Evolutionary conservation across 2,888 invertebrate species (phyloP), one percentile per base, ranked within the genome.

Genomic region (Pinctada fucata): DNA sequence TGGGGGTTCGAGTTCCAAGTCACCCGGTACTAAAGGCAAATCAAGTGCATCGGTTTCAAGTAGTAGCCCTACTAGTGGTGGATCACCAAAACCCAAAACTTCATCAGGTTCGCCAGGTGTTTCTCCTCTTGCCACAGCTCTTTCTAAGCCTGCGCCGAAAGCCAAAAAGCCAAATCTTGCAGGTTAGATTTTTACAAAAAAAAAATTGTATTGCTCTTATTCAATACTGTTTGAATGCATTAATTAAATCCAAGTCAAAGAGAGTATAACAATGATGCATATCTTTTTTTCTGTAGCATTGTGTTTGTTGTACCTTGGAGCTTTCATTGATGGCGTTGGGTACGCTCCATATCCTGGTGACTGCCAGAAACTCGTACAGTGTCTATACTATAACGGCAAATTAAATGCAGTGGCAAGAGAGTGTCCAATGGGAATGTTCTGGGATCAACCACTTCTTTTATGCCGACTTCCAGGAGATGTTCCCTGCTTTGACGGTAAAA

Each of bases 371-470:
- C 48, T 79, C 4, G 72, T 79, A 10, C 79, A 79, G 51, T 79
- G 79, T 72, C 68, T 72, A 31, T 68, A 75, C 51, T 49, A 67
- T 8, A 72, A 72, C 16, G 75, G 72, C 51, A 71, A 66, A 65
- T 45, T 79, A 5, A 51, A 68, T 3, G 63, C 79, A 58, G 72
- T 75, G 10, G 68, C 67, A n/a, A 68, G 79, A 13, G 47, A 79
- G 3, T 79, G 79, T 75, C 79, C 79, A 2, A 31, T 67, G 13
- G 79, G 79, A 58, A 69, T 79, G 47, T 79, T 79, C 67, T 79
- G 79, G 79, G 79, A 79, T 47, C 75, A 75, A 16, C 66, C 48
- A 4, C 47, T 68, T 8, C 64, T 71, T n/a, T 50, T 72, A 3
- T 79, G 79, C 51, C 69, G 75, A 63, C 67, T 47, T 1, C 79